Evolutionary conservation across 2,888 invertebrate species (phyloP).

Genomic region (Notodonta ziczac): DNA sequence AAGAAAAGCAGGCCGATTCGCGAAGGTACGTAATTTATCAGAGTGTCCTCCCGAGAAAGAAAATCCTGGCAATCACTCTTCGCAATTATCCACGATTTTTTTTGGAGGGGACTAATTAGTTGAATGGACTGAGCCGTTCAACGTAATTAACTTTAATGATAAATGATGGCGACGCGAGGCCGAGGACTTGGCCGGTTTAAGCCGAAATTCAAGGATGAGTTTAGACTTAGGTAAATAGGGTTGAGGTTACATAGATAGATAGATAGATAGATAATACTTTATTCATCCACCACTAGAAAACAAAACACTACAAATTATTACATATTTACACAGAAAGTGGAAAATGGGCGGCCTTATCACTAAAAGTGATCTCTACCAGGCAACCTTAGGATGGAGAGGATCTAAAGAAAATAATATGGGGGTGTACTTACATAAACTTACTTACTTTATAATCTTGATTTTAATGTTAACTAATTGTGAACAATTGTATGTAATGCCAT

Average conservation of each 20-base stretch:
- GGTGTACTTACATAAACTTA: too few relatives aligned
- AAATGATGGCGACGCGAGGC: constrained; percentile 59
- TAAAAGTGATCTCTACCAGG: too few relatives aligned
- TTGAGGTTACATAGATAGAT: constrained; percentile 4
- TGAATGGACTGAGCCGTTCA: constrained; percentile 72
- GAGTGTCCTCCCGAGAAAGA: constrained; percentile 62
- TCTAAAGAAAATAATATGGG: too few relatives aligned
- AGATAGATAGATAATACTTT: too few relatives aligned
- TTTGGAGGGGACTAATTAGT: constrained; percentile 75
- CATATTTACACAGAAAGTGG: too few relatives aligned
- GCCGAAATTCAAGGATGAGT: constrained; percentile 28
- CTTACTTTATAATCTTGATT: too few relatives aligned
- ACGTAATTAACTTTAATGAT: constrained; percentile 77
- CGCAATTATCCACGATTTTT: constrained; percentile 76
- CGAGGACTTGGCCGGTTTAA: constrained; percentile 41
- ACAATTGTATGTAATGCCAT: too few relatives aligned
- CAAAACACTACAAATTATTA: too few relatives aligned
- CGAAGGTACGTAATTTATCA: constrained; percentile 66
- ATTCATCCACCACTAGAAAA: too few relatives aligned
- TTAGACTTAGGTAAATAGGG: constrained; percentile 18
- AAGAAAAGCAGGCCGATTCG: constrained; percentile 38
- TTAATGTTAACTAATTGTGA: too few relatives aligned
- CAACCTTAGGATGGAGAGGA: too few relatives aligned
- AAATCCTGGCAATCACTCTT: constrained; percentile 77
- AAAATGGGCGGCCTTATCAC: too few relatives aligned